phyloP scores from a whole-genome alignment of 64 coral and sea anemone species.

The Montipora foliosa region DNA sequence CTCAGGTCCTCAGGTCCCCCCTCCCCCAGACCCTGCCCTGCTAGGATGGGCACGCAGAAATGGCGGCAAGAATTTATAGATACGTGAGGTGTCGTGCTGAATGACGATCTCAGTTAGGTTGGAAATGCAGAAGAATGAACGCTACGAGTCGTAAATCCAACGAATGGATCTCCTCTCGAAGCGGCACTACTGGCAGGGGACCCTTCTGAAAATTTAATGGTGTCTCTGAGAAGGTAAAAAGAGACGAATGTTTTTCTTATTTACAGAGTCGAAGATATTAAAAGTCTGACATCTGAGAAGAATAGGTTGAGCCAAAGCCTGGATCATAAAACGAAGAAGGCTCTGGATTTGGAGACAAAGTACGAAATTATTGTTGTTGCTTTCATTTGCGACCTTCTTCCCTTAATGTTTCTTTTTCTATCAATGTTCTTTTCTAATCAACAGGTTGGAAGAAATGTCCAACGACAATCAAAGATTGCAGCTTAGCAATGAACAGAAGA shows the following conservation, averaged over 20 bases:
- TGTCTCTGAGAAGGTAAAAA: not conserved
- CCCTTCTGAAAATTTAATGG: not conserved
- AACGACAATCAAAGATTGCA: conserved; percentile 70
- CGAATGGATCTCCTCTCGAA: not conserved
- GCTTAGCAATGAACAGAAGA: conserved; percentile 64
- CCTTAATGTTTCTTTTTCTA: not conserved
- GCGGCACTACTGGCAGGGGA: not conserved
- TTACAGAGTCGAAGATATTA: conserved; percentile 75
- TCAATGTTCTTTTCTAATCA: not conserved
- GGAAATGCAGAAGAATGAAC: no score
- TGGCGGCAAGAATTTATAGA: no score
- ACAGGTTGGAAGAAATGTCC: conserved; percentile 79
- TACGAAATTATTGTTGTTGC: conserved; percentile 3
- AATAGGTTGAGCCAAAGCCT: conserved; percentile 79
- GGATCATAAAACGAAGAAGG: conserved; percentile 81
- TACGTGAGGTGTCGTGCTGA: no score
- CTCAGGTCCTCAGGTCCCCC: no score
- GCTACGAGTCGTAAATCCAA: no score
- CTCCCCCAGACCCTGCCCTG: no score
- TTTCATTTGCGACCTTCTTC: not conserved
- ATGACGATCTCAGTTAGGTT: no score
- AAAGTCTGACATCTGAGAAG: conserved; percentile 74
- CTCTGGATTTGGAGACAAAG: conserved; percentile 79
- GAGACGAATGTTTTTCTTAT: not conserved
- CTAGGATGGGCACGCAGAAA: no score